Conservation (phyloP, 2,888 invertebrate species). For the Orgyia antiqua region DNA sequence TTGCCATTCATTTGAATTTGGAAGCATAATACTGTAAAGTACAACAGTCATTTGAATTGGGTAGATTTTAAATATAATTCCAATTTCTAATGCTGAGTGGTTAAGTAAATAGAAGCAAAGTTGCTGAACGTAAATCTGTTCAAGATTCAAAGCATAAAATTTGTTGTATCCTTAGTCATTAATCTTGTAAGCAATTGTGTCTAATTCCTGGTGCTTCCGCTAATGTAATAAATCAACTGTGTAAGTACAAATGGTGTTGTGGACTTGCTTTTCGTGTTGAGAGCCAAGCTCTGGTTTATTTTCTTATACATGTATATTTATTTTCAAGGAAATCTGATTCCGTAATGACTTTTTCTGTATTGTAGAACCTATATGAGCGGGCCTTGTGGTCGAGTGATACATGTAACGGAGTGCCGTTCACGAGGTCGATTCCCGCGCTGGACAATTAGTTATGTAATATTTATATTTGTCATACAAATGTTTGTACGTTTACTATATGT, state of each 20-base stretch:
- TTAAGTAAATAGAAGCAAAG: constrained; percentile 14
- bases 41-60: constrained; percentile 3
- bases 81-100: constrained; percentile 8
- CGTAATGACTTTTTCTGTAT: not conserved
- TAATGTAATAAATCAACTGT: constrained; percentile 57
- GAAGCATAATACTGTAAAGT: constrained; percentile 10
- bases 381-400: no score
- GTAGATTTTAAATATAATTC: constrained; percentile 10
- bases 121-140: constrained; percentile 35
- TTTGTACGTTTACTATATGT: no score
- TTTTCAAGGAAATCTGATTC: not conserved
- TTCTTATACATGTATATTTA: constrained; percentile 14
- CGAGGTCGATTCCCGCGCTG: no score
- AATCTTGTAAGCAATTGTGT: constrained; percentile 61
- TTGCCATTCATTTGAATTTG: constrained; percentile 22
- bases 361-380: not conserved
- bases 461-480: no score
- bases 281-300: constrained; percentile 16
- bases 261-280: constrained; percentile 17
- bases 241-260: constrained; percentile 29
- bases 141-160: constrained; percentile 46
- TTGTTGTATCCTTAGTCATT: constrained; percentile 50
- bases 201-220: constrained; percentile 56
- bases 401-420: no score
- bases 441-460: no score